Evolutionary conservation across 2,113 vertebrate genomes (phyloP).

Genomic region (Cyrtonyx montezumae): DNA sequence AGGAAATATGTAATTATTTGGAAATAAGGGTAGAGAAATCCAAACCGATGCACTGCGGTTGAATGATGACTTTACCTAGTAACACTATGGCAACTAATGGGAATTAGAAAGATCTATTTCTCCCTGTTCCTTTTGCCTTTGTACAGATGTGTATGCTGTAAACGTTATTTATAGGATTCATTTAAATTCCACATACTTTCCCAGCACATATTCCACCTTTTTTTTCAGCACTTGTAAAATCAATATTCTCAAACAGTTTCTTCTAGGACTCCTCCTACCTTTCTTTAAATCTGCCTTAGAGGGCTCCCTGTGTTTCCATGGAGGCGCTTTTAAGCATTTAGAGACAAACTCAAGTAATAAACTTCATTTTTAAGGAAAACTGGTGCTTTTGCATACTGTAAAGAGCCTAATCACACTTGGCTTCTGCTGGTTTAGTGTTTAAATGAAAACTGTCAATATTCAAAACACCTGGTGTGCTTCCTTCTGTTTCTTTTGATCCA

Average conservation of each 20-base stretch:
- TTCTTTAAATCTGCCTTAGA: slow-evolving; percentile 30
- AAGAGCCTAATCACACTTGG: not conserved
- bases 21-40: slow-evolving; percentile 15
- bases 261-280: slow-evolving; percentile 49
- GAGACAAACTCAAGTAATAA: slow-evolving; percentile 44
- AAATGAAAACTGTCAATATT: slow-evolving; percentile 16
- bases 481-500: not conserved
- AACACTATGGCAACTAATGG: not conserved
- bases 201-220: slow-evolving; percentile 69
- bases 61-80: not conserved
- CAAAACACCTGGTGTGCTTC: not conserved
- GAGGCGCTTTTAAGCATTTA: slow-evolving; percentile 45
- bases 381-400: not conserved
- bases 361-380: slow-evolving; percentile 31
- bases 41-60: not conserved
- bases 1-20: slow-evolving; percentile 3
- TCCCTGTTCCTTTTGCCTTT: slow-evolving; percentile 51
- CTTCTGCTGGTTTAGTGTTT: slow-evolving; percentile 23
- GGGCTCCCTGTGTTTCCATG: slow-evolving; percentile 38
- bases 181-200: slow-evolving; percentile 70
- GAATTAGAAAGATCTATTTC: slow-evolving; percentile 53
- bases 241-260: slow-evolving; percentile 65
- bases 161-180: slow-evolving; percentile 74
- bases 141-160: slow-evolving; percentile 70
- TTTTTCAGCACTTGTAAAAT: slow-evolving; percentile 71